Conservation (phyloP, 2,797 vertebrate genomes). For the Arremon brunneinucha region DNA sequence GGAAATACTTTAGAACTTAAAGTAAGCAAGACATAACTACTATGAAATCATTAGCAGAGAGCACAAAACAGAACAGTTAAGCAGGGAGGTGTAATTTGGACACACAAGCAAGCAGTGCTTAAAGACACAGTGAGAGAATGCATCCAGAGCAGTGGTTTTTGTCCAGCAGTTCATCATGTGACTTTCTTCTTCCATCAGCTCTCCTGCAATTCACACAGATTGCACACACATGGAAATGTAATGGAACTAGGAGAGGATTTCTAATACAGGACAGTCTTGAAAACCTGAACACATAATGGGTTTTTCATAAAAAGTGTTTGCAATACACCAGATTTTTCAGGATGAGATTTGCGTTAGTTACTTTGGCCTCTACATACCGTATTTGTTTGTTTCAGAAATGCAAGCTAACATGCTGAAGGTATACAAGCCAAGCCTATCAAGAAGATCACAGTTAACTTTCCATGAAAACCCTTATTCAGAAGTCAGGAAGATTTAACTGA, state of each 20-base stretch:
- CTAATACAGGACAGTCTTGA: not conserved
- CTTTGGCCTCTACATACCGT: not conserved
- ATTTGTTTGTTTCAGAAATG: not conserved
- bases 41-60: not conserved
- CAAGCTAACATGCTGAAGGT: not conserved
- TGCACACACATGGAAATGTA: not conserved
- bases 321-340: not conserved
- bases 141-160: slow-evolving; percentile 5
- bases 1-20: not conserved
- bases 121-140: not conserved
- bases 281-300: not conserved
- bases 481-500: not conserved
- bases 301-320: not conserved
- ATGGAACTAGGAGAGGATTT: not conserved
- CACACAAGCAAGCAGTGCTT: not conserved
- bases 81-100: not conserved
- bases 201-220: not conserved
- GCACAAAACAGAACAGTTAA: not conserved
- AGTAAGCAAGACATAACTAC: not conserved
- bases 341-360: not conserved
- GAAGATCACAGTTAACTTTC: not conserved
- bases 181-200: slow-evolving; percentile 9
- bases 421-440: not conserved
- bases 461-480: not conserved
- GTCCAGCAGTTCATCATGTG: not conserved